A percentile compares a stretch with the other conserved stretches of the same genome.
These are phyloP conservation scores for Phortica okadai DNA, from an alignment of 2,888 invertebrate species.

Conservation along the genomic window DNA sequence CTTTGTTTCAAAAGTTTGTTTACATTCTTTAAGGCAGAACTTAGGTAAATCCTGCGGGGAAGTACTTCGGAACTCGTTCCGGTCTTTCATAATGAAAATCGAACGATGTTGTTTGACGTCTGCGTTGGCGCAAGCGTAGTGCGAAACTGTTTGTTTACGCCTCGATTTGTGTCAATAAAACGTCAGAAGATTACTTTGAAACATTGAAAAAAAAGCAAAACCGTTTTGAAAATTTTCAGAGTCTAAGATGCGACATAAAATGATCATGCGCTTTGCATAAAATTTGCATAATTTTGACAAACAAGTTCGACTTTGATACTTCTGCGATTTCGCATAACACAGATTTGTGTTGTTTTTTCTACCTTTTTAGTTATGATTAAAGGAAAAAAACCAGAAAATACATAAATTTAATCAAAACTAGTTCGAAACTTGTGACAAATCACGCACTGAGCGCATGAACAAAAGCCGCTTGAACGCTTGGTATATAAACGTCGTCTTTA, in stretches of 20 bases:
- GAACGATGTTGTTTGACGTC: background rate
- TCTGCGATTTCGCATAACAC: background rate
- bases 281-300: constrained; percentile 17
- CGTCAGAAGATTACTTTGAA: background rate
- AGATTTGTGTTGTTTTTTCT: background rate
- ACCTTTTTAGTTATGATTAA: constrained; percentile 37
- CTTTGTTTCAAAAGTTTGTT: background rate
- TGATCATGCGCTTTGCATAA: background rate
- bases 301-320: background rate
- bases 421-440: background rate
- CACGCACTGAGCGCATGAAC: constrained; percentile 14
- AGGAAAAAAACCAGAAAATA: constrained; percentile 38
- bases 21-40: background rate
- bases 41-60: background rate
- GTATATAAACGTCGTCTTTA: background rate
- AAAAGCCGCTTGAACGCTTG: background rate
- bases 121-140: background rate
- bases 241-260: background rate
- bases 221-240: background rate
- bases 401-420: background rate
- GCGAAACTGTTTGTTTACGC: constrained; percentile 9
- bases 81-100: background rate
- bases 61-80: background rate
- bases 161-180: constrained; percentile 7
- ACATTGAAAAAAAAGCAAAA: background rate